These are phyloP conservation scores for Trachymyrmex septentrionalis DNA, from an alignment of 1,140 invertebrate species.

Conservation along the genomic window DNA sequence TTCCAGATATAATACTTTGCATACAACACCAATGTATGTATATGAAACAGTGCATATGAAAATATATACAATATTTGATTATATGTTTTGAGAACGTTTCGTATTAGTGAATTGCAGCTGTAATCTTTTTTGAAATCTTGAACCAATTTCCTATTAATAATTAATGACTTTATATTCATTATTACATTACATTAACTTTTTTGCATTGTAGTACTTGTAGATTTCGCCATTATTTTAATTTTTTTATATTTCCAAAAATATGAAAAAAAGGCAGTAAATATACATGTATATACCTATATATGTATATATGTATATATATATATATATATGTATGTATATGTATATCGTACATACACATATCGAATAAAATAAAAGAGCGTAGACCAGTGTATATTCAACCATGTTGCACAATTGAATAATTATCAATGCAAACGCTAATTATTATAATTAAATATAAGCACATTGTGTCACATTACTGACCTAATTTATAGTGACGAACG, in stretches of 20 bases:
- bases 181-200: too few relatives aligned
- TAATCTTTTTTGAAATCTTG: not conserved
- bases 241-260: too few relatives aligned
- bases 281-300: too few relatives aligned
- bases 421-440: constrained; percentile 16
- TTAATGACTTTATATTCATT: not conserved
- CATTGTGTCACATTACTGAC: constrained; percentile 8
- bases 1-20: not conserved
- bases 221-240: too few relatives aligned
- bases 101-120: not conserved
- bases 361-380: not conserved
- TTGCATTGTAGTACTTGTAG: too few relatives aligned
- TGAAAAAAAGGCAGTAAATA: too few relatives aligned
- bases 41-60: not conserved
- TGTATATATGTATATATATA: too few relatives aligned
- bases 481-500: constrained; percentile 1
- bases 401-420: not conserved
- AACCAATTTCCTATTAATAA: not conserved
- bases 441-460: constrained; percentile 44
- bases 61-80: not conserved
- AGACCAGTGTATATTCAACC: not conserved
- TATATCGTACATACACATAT: not conserved
- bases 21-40: not conserved
- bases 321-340: too few relatives aligned
- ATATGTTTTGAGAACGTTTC: not conserved